Evolutionary conservation across 2,888 invertebrate species (phyloP), one percentile per base, ranked within the genome.

Genomic region (Hermaeophaga mercurialis): DNA sequence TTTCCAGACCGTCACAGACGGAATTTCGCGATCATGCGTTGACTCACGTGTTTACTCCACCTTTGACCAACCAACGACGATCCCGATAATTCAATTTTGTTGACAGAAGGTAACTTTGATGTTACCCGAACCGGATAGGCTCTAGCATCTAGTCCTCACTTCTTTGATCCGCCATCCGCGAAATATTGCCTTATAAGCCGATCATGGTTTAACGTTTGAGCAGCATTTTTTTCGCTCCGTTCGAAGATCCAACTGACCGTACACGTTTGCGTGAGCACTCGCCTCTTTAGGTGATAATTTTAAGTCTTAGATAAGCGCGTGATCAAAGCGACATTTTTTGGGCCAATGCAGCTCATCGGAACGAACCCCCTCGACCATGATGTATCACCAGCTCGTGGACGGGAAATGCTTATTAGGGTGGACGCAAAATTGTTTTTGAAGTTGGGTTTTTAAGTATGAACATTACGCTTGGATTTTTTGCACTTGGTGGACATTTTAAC

Each of bases 101-200:
- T 54, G 54, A 36, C 41, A 45, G 18, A 54, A 41, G n/a, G n/a
- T n/a, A 49, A 58, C 58, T 61, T 61, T 61, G 61, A 61, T 53
- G 61, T 61, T 49, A 19, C 24, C 34, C 43, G 44, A 48, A 47
- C 55, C 55, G 61, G 31, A 52, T 44, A 33, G 28, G 39, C 50
- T 56, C 56, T 45, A 52, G 50, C 38, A 38, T 26, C 48, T 47
- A 50, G 19, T 49, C 53, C 36, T 44, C 44, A 28, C 1, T 18
- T 9, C 54, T 61, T 61, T 61, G 61, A 61, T 53, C 58, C 44
- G 8, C 26, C 49, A 49, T 9, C 43, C 46, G 53, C 19, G 53
- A 53, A 34, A 24, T 22, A 52, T 52, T 24, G 24, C 15, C 52
- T 43, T 26, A 12, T 44, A 52, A 33, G 8, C n/a, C n/a, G 52